Conservation (phyloP, 2,113 vertebrate genomes). For the Eubucco bourcierii region DNA sequence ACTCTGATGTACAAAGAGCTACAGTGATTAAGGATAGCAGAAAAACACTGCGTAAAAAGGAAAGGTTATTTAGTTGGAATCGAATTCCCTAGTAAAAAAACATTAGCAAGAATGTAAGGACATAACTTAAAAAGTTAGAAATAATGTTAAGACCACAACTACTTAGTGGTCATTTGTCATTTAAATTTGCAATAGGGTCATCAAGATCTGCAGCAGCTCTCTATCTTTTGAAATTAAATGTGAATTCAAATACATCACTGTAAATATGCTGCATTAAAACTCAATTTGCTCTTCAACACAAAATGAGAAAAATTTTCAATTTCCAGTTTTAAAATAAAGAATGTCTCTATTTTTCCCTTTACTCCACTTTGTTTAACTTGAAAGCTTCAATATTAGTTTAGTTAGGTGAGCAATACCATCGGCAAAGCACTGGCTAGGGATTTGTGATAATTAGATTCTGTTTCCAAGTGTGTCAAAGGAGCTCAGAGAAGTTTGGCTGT, state of each 20-base stretch:
- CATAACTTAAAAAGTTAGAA: neutral
- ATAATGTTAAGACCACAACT: neutral
- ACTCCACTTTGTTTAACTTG: neutral
- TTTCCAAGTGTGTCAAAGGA: neutral
- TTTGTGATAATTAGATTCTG: neutral
- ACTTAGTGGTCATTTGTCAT: neutral
- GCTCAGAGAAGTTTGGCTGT: neutral
- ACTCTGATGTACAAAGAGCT: neutral
- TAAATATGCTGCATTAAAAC: neutral
- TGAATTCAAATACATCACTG: fast-evolving
- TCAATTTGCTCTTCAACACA: neutral
- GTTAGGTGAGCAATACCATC: neutral
- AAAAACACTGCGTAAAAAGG: neutral
- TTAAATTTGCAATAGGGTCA: neutral
- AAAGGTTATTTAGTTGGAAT: neutral
- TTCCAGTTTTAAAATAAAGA: neutral
- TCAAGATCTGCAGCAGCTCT: neutral
- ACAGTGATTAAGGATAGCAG: neutral
- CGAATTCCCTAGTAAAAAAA: neutral
- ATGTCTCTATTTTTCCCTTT: neutral
- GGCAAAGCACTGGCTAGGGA: neutral
- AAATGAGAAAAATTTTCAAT: neutral
- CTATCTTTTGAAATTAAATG: neutral
- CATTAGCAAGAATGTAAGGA: neutral
- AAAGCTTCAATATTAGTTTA: neutral